Evolutionary conservation across 2,113 vertebrate genomes (phyloP).

Genomic region (Myanophis thanlyinensis): DNA sequence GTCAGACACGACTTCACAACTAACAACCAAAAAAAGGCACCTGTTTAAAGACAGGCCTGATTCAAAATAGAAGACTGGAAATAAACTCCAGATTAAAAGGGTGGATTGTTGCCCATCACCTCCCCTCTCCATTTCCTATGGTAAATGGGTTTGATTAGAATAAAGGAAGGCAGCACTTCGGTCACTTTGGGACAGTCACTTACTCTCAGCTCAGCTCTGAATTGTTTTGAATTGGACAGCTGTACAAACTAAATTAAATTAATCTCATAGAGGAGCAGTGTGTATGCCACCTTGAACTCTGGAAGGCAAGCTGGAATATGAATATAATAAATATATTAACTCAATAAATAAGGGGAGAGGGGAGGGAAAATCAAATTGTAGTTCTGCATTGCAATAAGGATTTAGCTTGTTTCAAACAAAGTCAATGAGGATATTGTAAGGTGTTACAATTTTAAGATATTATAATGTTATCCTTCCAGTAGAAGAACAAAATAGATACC

Average conservation of each 20-base stretch:
- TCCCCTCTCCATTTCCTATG: background rate
- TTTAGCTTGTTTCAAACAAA: background rate
- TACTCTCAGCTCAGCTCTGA: background rate
- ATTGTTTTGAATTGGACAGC: background rate
- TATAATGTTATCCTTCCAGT: background rate
- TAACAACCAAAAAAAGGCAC: no score
- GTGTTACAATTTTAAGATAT: background rate
- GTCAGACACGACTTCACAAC: no score
- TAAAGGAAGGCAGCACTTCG: background rate
- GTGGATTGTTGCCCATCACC: background rate
- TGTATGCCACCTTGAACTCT: background rate
- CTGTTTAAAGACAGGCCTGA: background rate
- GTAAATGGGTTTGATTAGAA: background rate
- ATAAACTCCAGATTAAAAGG: background rate
- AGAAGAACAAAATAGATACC: background rate
- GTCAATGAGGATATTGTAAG: no score
- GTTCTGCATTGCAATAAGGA: background rate
- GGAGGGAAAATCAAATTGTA: background rate
- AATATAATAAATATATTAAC: background rate
- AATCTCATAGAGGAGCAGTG: background rate
- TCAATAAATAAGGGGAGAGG: background rate
- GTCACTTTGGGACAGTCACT: background rate
- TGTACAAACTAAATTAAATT: background rate
- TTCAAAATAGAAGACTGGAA: background rate
- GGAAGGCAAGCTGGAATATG: background rate